These are phyloP conservation scores for Eugnorisma glareosa DNA, from an alignment of 2,888 invertebrate species.

Conservation along the genomic window DNA sequence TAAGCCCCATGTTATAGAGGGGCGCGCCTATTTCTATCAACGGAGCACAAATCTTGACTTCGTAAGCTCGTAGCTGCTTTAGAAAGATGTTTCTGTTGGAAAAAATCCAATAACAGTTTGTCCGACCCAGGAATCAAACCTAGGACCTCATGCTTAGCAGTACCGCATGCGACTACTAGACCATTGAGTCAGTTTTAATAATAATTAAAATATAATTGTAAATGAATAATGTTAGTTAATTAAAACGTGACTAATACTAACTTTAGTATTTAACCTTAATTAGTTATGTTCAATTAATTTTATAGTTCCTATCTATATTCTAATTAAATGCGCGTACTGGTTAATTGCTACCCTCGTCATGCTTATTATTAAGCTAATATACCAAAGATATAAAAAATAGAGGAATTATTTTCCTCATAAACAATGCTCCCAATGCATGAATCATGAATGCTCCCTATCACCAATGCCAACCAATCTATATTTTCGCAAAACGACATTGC, in stretches of 20 bases:
- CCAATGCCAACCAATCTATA: neutral
- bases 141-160: neutral
- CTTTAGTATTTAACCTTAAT: slow-evolving; percentile 41
- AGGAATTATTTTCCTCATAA: neutral
- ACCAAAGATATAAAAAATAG: neutral
- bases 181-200: neutral
- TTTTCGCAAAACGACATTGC: neutral
- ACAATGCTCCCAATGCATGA: neutral
- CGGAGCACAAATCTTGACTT: neutral
- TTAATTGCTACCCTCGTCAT: slow-evolving; percentile 1
- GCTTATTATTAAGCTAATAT: neutral
- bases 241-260: slow-evolving; percentile 16
- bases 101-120: neutral
- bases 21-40: neutral
- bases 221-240: slow-evolving; percentile 50
- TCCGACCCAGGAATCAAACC: neutral
- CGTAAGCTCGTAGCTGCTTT: neutral
- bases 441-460: too few relatives aligned
- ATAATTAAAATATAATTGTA: slow-evolving; percentile 17
- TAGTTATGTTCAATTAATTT: slow-evolving; percentile 43
- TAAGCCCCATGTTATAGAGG: neutral
- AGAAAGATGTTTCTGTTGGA: neutral
- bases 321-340: slow-evolving; percentile 12
- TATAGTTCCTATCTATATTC: slow-evolving; percentile 14
- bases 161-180: neutral